Conservation (phyloP, 53 echinoderm and acorn worm species). For the Henricia sp. region DNA sequence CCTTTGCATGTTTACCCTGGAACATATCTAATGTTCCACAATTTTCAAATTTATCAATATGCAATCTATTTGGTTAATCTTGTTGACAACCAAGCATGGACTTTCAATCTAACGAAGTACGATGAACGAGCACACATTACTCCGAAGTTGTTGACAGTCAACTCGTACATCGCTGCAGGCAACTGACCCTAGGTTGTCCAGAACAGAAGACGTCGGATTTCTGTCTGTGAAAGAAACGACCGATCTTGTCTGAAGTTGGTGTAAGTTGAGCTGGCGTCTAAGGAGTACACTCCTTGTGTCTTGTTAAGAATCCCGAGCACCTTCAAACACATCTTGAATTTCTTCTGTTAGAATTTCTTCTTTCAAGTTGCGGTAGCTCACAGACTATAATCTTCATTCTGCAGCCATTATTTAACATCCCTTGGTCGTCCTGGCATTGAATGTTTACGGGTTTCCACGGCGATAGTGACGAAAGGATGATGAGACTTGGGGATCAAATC, state of each 20-base stretch:
- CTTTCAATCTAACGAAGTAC: no score
- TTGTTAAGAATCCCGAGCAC: background rate
- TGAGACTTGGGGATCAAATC: background rate
- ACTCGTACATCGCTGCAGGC: no score
- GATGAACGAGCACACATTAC: no score
- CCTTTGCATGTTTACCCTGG: no score
- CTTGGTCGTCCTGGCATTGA: conserved; percentile 4
- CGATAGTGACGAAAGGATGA: conserved; percentile 14
- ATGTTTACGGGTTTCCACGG: conserved; percentile 26
- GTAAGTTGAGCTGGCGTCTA: background rate
- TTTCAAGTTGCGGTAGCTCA: background rate
- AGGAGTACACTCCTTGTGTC: background rate
- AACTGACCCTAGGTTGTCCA: no score
- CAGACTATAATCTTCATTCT: background rate
- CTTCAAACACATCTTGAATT: background rate
- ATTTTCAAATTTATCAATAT: no score
- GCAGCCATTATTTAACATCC: background rate
- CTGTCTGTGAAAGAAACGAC: background rate
- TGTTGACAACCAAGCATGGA: no score
- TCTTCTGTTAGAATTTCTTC: background rate
- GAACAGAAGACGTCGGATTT: no score
- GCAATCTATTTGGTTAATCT: no score
- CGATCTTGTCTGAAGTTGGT: background rate
- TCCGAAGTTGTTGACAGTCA: no score
- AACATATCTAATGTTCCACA: no score